phyloP scores from a whole-genome alignment of 2,797 vertebrate species.

The Chelon labrosus region DNA sequence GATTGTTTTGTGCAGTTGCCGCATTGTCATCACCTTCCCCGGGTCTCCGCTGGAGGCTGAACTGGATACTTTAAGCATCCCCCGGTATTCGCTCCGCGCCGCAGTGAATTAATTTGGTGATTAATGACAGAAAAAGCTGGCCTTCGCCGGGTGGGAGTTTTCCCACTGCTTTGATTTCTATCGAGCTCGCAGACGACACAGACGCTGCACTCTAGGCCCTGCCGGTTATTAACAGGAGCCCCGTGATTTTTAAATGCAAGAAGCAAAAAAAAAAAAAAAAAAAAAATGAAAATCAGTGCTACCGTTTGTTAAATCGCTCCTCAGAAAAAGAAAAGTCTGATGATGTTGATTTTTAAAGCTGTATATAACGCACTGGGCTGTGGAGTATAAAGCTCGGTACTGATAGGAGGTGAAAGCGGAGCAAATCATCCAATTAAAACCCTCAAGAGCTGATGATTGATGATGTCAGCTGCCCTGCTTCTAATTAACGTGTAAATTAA shows the following conservation, averaged over 20 bases:
- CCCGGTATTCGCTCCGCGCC: constrained; percentile 18
- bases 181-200: constrained; percentile 38
- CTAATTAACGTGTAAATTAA: constrained; percentile 85
- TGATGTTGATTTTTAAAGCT: background rate
- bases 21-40: constrained; percentile 32
- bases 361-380: constrained; percentile 1
- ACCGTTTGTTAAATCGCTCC: constrained; percentile 7
- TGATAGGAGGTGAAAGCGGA: constrained; percentile 52
- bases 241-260: constrained; percentile 17
- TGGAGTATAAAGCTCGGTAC: background rate
- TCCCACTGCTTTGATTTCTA: constrained; percentile 45
- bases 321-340: background rate
- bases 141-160: constrained; percentile 53
- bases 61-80: constrained; percentile 1
- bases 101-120: constrained; percentile 59
- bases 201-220: constrained; percentile 16
- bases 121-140: constrained; percentile 57
- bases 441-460: constrained; percentile 77
- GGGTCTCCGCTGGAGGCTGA: constrained; percentile 20
- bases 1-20: constrained; percentile 47
- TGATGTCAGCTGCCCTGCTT: constrained; percentile 83
- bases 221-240: constrained; percentile 17
- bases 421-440: constrained; percentile 77
- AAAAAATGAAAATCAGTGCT: background rate
- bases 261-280: background rate